These are phyloP conservation scores for Limnodromus scolopaceus DNA, from an alignment of 2,797 vertebrate genomes.

Conservation along the genomic window DNA sequence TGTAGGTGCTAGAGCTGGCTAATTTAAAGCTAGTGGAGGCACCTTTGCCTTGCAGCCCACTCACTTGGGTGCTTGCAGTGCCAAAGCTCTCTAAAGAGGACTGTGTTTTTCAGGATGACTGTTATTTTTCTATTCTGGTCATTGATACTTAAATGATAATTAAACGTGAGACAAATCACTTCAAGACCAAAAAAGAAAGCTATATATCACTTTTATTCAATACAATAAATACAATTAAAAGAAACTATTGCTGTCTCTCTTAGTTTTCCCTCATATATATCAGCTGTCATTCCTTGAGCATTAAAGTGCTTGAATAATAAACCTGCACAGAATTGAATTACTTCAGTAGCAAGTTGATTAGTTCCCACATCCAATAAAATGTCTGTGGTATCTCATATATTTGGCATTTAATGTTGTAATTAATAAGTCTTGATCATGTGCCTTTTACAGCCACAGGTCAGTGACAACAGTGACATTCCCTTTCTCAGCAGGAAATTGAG, in stretches of 20 bases:
- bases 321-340: constrained; percentile 59
- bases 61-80: not conserved
- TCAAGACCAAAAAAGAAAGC: constrained; percentile 27
- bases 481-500: constrained; percentile 63
- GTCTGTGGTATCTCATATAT: constrained; percentile 36
- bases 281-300: constrained; percentile 55
- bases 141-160: constrained; percentile 36
- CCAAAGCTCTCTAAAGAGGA: not conserved
- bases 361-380: constrained; percentile 59
- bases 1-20: not conserved
- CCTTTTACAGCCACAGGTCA: constrained; percentile 38
- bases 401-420: constrained; percentile 70
- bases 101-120: not conserved
- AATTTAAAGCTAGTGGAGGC: not conserved
- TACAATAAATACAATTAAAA: constrained; percentile 66
- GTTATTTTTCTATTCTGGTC: not conserved
- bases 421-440: constrained; percentile 60
- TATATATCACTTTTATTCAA: constrained; percentile 56
- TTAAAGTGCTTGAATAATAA: constrained; percentile 61
- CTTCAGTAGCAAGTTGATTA: constrained; percentile 59
- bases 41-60: not conserved
- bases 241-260: constrained; percentile 50
- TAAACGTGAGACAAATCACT: constrained; percentile 39
- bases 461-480: constrained; percentile 63
- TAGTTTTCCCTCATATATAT: constrained; percentile 55